Evolutionary conservation across 2,113 vertebrate genomes (phyloP).

Genomic region (Craseonycteris thonglongyai): DNA sequence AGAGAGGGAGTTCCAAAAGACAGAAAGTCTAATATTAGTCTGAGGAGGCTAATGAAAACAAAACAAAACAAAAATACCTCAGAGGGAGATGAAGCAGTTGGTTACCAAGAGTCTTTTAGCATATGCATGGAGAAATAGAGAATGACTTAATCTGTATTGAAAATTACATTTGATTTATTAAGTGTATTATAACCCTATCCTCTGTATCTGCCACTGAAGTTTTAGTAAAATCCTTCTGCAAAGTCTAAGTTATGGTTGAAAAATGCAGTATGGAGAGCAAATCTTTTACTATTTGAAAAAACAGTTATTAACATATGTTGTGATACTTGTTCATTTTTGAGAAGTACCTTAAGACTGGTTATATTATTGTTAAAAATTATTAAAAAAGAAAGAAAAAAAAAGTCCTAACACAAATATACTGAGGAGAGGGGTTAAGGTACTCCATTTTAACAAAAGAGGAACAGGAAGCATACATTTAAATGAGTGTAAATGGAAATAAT

Average conservation of each 20-base stretch:
- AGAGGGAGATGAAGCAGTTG: not conserved
- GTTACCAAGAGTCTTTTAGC: not conserved
- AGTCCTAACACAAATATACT: not conserved
- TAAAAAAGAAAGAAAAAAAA: not conserved
- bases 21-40: not conserved
- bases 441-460: conserved; percentile 40
- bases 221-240: not conserved
- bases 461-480: conserved; percentile 6
- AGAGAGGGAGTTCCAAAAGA: not conserved
- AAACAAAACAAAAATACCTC: not conserved
- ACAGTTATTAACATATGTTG: not conserved
- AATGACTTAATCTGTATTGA: not conserved
- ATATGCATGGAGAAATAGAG: not conserved
- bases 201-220: not conserved
- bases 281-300: not conserved
- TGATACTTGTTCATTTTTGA: not conserved
- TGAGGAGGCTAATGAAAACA: not conserved
- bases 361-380: not conserved
- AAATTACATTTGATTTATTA: not conserved
- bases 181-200: not conserved
- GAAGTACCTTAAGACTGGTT: not conserved
- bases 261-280: not conserved
- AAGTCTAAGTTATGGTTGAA: not conserved
- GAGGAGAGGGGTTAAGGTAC: not conserved
- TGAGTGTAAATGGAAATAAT: not conserved